phyloP scores from a whole-genome alignment of 53 echinoderm and acorn worm species.

The Patiria pectinifera region DNA sequence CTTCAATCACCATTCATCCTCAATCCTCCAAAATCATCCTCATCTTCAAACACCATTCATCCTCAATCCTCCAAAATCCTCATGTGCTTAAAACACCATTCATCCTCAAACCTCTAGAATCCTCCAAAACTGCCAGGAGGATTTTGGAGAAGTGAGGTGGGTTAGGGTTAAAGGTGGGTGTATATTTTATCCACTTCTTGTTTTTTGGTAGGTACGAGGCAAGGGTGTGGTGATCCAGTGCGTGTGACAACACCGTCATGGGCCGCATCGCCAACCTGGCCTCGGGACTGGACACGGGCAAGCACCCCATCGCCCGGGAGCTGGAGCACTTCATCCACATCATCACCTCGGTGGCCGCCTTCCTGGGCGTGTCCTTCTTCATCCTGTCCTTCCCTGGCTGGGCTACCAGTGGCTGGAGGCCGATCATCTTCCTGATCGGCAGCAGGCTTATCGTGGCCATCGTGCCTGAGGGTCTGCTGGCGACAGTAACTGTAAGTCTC shows the following conservation, averaged over 20 bases:
- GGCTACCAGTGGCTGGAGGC: constrained; percentile 87
- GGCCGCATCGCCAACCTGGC: constrained; percentile 97
- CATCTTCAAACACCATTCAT: too few species aligned
- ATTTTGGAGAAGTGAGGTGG: too few species aligned
- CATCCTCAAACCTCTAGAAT: too few species aligned
- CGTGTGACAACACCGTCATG: constrained; percentile 94
- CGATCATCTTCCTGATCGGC: constrained; percentile 95
- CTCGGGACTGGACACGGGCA: constrained; percentile 88
- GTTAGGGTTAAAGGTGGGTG: too few species aligned
- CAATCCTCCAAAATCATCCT: too few species aligned
- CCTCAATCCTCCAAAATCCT: too few species aligned
- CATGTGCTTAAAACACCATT: too few species aligned
- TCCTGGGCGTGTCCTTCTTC: constrained; percentile 97
- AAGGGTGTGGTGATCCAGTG: constrained; percentile 87
- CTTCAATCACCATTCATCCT: too few species aligned
- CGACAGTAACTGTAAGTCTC: constrained; percentile 95
- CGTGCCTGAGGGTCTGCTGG: constrained; percentile 97
- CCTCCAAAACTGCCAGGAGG: too few species aligned
- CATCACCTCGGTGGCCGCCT: constrained; percentile 95
- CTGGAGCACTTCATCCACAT: constrained; percentile 99
- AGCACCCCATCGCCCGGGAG: constrained; percentile 96
- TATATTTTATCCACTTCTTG: neutral
- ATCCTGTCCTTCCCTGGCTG: constrained; percentile 82
- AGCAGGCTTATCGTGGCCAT: constrained; percentile 99
- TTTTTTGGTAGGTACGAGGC: constrained; percentile 47